Base-by-base conservation (phyloP, 1,140 invertebrate species). In the Caerostris darwini region DNA sequence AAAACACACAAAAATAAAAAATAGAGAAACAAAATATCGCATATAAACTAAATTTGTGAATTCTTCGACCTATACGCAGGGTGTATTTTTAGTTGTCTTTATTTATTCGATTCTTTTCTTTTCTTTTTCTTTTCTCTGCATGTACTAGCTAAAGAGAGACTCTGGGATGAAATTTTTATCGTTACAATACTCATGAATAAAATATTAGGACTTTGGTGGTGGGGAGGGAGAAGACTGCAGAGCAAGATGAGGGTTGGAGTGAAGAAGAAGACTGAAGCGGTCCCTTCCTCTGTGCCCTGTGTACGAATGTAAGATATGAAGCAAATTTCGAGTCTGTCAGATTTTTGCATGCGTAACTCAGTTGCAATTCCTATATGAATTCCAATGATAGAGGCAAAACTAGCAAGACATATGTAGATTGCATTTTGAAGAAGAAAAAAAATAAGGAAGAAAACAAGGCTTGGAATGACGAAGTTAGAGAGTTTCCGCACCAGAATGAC, bases 291-390 rank as follows among this genome's bases (percentile, higher is more conserved):
- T 12, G 82, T 83, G 82, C 57, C 19, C 14, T 50, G 69, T 77
- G 34, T 77, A 77, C 69, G 57, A 83, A 83, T 57, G 56, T n/a
- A 83, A 83, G 82, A 83, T 83, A 83, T 83, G 82, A 83, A 58
- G 82, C 82, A 83, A 83, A 83, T 83, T 83, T 83, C 53, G 82
- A 56, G n/a, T 83, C 56, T 83, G 82, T 83, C 82, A 83, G 82
- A 83, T 83, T 83, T 83, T 83, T 83, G 82, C 54, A 83, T 83
- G 17, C 56, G 82, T 57, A 83, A 83, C 82, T 83, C 82, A 58
- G 56, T 57, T 83, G 82, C 82, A 83, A 83, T 83, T 83, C 82
- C 82, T 83, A 58, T 58, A 83, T 83, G 82, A 83, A 83, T 83
- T 83, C 82, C 56, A 56, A 58, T 83, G 17, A 83, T 83, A 58